Evolutionary conservation across 1,140 invertebrate species (phyloP), one percentile per base, ranked within the genome.

Genomic region (Zaprionus gabonicus): DNA sequence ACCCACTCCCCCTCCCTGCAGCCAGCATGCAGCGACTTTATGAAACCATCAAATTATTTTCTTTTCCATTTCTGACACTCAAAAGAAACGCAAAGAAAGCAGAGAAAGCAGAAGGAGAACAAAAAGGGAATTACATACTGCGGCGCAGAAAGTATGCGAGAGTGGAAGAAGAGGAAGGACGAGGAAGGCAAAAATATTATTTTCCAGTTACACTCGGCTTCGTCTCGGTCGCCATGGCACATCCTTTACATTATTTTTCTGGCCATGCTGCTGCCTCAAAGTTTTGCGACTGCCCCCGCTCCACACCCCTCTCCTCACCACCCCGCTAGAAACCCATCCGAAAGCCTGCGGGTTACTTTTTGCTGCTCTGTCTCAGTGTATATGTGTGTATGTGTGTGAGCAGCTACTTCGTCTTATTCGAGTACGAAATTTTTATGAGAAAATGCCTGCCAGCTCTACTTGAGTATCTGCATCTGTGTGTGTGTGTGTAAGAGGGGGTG

Each of bases 21-120:
- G 70, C 62, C 67, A 49, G 41, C 65, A 67, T 71, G 68, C 71
- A 85, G 77, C 67, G 76, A 91, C 80, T 91, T 91, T 91, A 91
- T 91, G 91, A 91, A 91, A 91, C 90, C 90, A 91, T 91, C 90
- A 91, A 91, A 91, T 91, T 91, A 91, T 91, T 91, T 91, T 91
- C 90, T 91, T 91, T 91, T 91, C 90, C 90, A 91, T 91, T 91
- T 91, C 85, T 91, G 85, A 91, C 90, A 91, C 90, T 91, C 90
- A 91, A 91, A 91, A 91, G 80, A 88, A 84, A 91, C 76, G 80
- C 80, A 84, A 90, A 82, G 78, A 71, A 85, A 76, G 78, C 51
- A 58, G 55, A 15, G 23, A 20, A 41, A 36, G 41, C 49, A 59
- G 59, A 46, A 70, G 28, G 56, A 53, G 65, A 74, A 73, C 56